Base-by-base conservation (phyloP, 2,888 invertebrate genomes). In the Yponomeuta cagnagella region DNA sequence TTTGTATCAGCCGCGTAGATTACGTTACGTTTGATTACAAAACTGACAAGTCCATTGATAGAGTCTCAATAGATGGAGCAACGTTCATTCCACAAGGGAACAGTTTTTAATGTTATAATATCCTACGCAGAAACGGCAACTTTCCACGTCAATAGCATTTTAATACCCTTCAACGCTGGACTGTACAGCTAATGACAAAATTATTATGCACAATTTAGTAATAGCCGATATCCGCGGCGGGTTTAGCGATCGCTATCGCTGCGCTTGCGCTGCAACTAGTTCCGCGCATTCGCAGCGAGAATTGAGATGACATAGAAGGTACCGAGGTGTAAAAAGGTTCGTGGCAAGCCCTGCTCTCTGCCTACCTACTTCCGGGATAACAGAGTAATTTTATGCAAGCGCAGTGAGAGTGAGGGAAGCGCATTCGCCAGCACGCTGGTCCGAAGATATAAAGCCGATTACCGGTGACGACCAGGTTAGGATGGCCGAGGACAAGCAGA, bases 121-220 rank as follows among this genome's bases (percentile, higher is more conserved):
- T 58, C 52, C 52, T 43, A 43, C 2, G 4, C 12, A 52, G 52
- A 52, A 52, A 52, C 2, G 10, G 10, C 52, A 12, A 58, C 52
- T 58, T 58, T 58, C 52, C 15, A 58, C 52, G 52, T 58, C 52
- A 58, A 58, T 58, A 58, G 64, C 30, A 23, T 31, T 43, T 48
- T 68, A 52, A 52, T 31, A 52, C 48, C 48, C 52, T 10, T 30
- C 52, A 68, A 30, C 68, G 23, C 48, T 23, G 52, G 48, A 58
- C 23, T 37, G 33, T 15, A n/a, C 67, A 67, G 37, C 67, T 67
- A 52, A 68, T 68, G 68, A 52, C 9, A 52, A 68, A 68, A 68
- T 68, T 68, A 68, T 68, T 68, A 68, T 68, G 68, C 68, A 52
- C 48, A 68, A 48, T 68, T 52, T 30, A 68, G 52, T 68, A 68